Evolutionary conservation across 53 echinoderm and acorn worm genomes (phyloP), one percentile per base, ranked within the genome.

Genomic region (Temnopleurus reevesii): DNA sequence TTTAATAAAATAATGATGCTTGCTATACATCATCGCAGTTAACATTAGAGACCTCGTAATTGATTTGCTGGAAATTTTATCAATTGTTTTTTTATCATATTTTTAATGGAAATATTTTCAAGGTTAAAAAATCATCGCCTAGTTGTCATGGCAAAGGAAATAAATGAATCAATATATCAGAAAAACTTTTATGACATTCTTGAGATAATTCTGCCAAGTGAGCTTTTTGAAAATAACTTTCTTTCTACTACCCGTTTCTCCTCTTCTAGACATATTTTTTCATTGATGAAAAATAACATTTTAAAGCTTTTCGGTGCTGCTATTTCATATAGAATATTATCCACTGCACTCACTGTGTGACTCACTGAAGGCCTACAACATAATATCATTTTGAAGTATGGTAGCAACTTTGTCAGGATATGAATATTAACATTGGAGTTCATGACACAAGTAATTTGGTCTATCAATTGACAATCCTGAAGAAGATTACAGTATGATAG

Each of bases 401-500:
- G 36, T 41, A 71, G 33, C 26, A 17, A 71, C 38, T n/a, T 35
- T 12, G 12, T 17, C 15, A 63, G 63, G 63, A 63, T 63, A 36
- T 2, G 41, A 71, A 18, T 17, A 71, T 71, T 38, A 36, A 21
- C 5, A 17, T 71, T 26, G 12, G 71, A 8, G 21, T 41, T 55
- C 19, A 8, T 71, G 71, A 71, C 71, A 71, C 71, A 71, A 71
- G 23, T 17, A 71, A 71, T 71, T 71, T 71, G 71, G 38, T 33
- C 9, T 21, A 36, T 38, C 3, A 41, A 71, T 71, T 71, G 41
- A 38, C 71, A 71, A n/a, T 41, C 23, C 23, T 21, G 19, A 6
- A 1, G 1, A 19, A 71, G 71, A 71, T 71, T 35, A 38, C 36
- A 38, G 41, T 71, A 19, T 21, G 71, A 71, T 38, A 38, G 71